Evolutionary conservation across 2,797 vertebrate genomes (phyloP), one percentile per base, ranked within the genome.

Genomic region (Tenualosa thibaudeaui): DNA sequence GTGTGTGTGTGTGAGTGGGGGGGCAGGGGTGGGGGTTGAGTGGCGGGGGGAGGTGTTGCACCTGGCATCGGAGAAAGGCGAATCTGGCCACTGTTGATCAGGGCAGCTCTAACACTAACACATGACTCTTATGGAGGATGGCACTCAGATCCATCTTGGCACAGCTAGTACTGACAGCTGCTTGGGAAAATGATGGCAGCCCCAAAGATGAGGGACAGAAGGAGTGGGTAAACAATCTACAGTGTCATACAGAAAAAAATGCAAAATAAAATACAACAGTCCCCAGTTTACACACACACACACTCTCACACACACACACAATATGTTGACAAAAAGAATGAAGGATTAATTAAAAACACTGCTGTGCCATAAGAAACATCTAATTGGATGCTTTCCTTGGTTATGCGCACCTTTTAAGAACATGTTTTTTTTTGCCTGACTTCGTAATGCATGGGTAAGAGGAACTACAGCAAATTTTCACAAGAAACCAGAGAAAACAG

Each of bases 151-250:
- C 86, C 89, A 91, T 87, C 88, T 91, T 94, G 93, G 94, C 94
- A 93, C 26, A 7, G 87, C 86, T 87, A 86, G 86, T 1, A 0
- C 90, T 51, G 91, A 92, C 94, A 94, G 94, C 93, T 95, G 94
- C 93, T 93, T 93, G 92, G 31, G 92, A 94, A 94, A 94, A 94
- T 92, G 92, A 93, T 92, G 91, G 91, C 91, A 91, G 89, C 91
- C 93, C 91, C 89, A 60, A 75, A 93, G 91, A 93, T 88, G 90
- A 83, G 89, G 90, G 82, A 86, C 84, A 49, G 83, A 51, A 83
- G 49, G 81, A 86, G 75, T 37, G 83, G 86, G 31, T 71, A 71
- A 71, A 71, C 65, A 71, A 71, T 13, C 26, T 15, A 71, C 26
- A 71, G 26, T 71, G 65, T 83, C 90, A 91, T 87, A 88, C 88